Evolutionary conservation across 2,888 invertebrate genomes (phyloP), one percentile per base, ranked within the genome.

Genomic region (Pammene fasciana): DNA sequence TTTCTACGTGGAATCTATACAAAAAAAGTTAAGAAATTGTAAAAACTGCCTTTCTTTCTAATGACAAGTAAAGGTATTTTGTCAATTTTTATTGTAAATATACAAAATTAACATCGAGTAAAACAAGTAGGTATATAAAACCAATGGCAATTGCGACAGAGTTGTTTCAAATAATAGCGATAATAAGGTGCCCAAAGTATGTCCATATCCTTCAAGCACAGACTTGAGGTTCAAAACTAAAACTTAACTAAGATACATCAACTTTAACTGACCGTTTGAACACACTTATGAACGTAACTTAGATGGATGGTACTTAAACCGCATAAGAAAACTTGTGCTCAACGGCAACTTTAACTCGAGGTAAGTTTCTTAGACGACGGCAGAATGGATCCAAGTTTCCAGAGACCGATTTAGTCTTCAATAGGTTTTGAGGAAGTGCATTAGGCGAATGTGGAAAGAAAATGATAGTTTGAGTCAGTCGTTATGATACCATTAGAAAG

Each of bases 231-330:
- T 77, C 74, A 66, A 7, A 74, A 72, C 75, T 75, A 72, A 64
- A 72, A 72, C 57, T 57, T 18, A 72, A 67, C 48, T 59, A 14
- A 66, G 38, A 55, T 64, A 68, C 68, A 68, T 68, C 62, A 64
- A 52, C 50, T 68, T 59, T 65, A 52, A 68, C 64, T 59, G 66
- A 48, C 66, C 66, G 50, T 81, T 78, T 74, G 68, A 84, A 82
- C 77, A 82, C 81, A 78, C 78, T 78, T 75, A 83, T 78, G 55
- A 60, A 60, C 65, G 41, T 55, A 68, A 68, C 65, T 68, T 65
- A 70, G 70, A 70, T 43, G 65, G 70, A 70, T 70, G 59, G 54
- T 60, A 54, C 65, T 70, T 70, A 65, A 46, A 60, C 54, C 54
- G 41, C 65, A 65, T 34, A 60, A 46, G 70, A 54, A 65, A 65